A percentile compares a stretch with the other conserved stretches of the same genome.
Evolutionary conservation across 2,888 invertebrate genomes (phyloP).

Genomic region (Nezara viridula): DNA sequence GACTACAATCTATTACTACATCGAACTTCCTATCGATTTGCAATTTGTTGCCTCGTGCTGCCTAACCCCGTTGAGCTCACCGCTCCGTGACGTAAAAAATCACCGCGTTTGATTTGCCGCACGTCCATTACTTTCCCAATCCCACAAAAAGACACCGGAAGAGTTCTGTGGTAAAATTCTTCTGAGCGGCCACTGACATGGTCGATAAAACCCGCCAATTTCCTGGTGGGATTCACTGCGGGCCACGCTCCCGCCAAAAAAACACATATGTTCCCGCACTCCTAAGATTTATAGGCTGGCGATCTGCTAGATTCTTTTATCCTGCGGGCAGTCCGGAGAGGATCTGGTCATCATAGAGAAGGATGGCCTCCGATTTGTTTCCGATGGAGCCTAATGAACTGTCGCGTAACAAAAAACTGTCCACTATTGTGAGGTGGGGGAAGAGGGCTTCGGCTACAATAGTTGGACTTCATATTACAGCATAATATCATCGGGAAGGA

Average conservation of each 20-base stretch:
- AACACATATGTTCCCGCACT: constrained; percentile 47
- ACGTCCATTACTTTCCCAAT: neutral
- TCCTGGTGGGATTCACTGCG: constrained; percentile 37
- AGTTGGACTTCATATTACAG: neutral
- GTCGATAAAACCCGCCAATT: constrained; percentile 50
- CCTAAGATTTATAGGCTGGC: constrained; percentile 36
- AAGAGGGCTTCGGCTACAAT: neutral
- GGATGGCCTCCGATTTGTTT: constrained; percentile 44
- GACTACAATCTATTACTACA: neutral
- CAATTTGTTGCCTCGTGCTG: neutral
- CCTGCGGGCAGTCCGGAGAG: neutral
- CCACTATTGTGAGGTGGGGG: neutral
- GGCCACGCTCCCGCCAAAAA: constrained; percentile 38
- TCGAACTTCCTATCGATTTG: constrained; percentile 30
- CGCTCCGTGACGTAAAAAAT: constrained; percentile 30
- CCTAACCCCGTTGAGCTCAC: constrained; percentile 1
- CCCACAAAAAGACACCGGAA: constrained; percentile 26
- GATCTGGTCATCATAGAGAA: constrained; percentile 17
- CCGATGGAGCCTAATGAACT: constrained; percentile 38
- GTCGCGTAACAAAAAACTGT: neutral
- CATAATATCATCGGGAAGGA: neutral
- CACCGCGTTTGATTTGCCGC: constrained; percentile 22
- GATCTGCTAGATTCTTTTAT: neutral
- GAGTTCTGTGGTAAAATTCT: constrained; percentile 39
- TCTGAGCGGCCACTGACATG: constrained; percentile 12